Percentiles rank a stretch among this genome's conserved stretches.
Conservation (phyloP, 2,797 vertebrate species). For the Lagodon rhomboides region DNA sequence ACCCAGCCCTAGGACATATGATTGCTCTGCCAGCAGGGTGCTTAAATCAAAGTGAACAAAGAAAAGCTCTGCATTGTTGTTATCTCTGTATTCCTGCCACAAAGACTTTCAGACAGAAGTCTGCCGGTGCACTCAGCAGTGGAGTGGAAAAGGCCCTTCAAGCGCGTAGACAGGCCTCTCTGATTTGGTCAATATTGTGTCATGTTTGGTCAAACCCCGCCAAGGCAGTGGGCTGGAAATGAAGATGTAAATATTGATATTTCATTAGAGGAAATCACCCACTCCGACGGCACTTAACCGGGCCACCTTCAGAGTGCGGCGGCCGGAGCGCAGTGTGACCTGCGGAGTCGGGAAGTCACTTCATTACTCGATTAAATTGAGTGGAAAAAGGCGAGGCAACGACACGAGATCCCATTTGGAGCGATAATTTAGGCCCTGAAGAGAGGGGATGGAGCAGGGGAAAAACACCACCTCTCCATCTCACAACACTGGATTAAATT, state of each 20-base stretch:
- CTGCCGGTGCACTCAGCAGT: slow-evolving; percentile 69
- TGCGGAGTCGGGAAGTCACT: slow-evolving; percentile 87
- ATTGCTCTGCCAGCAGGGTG: slow-evolving; percentile 6
- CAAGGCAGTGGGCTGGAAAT: slow-evolving; percentile 86
- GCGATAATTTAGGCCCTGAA: slow-evolving; percentile 87
- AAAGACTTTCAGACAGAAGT: slow-evolving; percentile 58
- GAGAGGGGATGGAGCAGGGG: slow-evolving; percentile 76
- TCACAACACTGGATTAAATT: slow-evolving; percentile 87
- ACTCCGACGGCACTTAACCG: slow-evolving; percentile 85
- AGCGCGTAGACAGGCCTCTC: slow-evolving; percentile 75
- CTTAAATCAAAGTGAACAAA: slow-evolving; percentile 62
- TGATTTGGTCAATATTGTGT: slow-evolving; percentile 87
- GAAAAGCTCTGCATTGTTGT: slow-evolving; percentile 61
- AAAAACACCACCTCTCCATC: slow-evolving; percentile 84
- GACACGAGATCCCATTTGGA: slow-evolving; percentile 89
- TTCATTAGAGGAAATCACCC: slow-evolving; percentile 88
- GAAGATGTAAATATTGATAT: slow-evolving; percentile 91
- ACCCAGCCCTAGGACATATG: no score
- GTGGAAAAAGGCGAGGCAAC: slow-evolving; percentile 87
- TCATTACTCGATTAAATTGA: slow-evolving; percentile 91
- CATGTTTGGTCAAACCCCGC: slow-evolving; percentile 86
- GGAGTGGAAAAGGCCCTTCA: slow-evolving; percentile 79
- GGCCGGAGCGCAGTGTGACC: slow-evolving; percentile 84
- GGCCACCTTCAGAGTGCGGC: slow-evolving; percentile 78
- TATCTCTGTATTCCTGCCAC: slow-evolving; percentile 40